These are phyloP conservation scores for Camponotus vicinus DNA, from an alignment of 1,140 invertebrate genomes.

Conservation along the genomic window DNA sequence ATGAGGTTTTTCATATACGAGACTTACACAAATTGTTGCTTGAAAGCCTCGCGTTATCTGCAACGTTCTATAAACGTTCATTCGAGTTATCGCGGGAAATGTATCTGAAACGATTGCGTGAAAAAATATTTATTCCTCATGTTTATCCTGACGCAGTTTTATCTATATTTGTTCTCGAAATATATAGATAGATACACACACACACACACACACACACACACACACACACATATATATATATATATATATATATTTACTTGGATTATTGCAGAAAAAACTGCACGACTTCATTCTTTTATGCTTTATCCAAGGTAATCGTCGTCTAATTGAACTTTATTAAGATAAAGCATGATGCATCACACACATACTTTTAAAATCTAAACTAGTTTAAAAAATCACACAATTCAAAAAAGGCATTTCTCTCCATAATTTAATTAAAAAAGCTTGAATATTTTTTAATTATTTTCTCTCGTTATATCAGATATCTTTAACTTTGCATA, in stretches of 20 bases:
- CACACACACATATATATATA: not conserved
- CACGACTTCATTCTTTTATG: slow-evolving; percentile 14
- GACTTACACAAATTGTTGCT: slow-evolving; percentile 45
- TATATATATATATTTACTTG: not conserved
- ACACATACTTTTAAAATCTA: slow-evolving; percentile 7
- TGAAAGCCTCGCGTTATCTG: slow-evolving; percentile 43
- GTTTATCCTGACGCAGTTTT: slow-evolving; percentile 50
- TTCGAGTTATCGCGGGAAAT: slow-evolving; percentile 47
- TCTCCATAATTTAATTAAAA: slow-evolving; percentile 21
- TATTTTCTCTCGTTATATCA: not conserved
- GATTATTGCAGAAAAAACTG: slow-evolving; percentile 44
- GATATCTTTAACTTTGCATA: not conserved
- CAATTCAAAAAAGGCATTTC: not conserved
- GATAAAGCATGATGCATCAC: slow-evolving; percentile 1
- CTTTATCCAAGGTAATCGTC: not conserved
- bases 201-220: too few relatives aligned
- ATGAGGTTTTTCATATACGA: slow-evolving; percentile 44
- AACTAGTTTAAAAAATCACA: not conserved
- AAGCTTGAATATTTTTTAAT: slow-evolving; percentile 10
- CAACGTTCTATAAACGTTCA: slow-evolving; percentile 42
- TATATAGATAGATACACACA: not conserved
- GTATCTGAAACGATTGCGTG: slow-evolving; percentile 52
- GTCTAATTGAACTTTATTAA: slow-evolving; percentile 32
- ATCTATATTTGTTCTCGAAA: slow-evolving; percentile 34
- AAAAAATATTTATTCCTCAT: slow-evolving; percentile 57